Evolutionary conservation across 2,888 invertebrate species (phyloP).

Genomic region (Desoria tigrina): DNA sequence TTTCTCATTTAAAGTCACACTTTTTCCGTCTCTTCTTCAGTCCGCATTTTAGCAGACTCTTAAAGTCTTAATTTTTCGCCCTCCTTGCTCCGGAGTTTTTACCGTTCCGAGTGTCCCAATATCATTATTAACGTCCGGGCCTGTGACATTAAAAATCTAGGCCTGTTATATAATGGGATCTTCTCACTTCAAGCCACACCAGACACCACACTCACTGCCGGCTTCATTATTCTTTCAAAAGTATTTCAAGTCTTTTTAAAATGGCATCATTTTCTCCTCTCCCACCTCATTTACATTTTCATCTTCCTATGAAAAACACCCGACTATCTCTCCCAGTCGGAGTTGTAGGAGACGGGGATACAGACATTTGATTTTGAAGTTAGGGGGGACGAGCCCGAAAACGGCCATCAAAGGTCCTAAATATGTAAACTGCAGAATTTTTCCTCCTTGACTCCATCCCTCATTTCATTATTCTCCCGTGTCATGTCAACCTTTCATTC

Average conservation of each 20-base stretch:
- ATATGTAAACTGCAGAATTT: conserved; percentile 9
- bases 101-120: background rate
- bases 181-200: no score
- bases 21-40: background rate
- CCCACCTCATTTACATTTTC: conserved; percentile 47
- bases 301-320: conserved; percentile 6
- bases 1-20: background rate
- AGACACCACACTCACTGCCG: background rate
- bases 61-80: conserved; percentile 16
- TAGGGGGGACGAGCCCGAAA: background rate
- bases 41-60: conserved; percentile 4
- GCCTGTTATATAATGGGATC: no score
- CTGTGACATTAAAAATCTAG: background rate
- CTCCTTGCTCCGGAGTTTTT: background rate
- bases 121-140: background rate
- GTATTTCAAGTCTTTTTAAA: conserved; percentile 32
- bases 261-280: conserved; percentile 30
- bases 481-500: conserved; percentile 6
- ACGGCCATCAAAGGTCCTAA: conserved; percentile 9
- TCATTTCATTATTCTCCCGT: background rate
- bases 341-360: no score
- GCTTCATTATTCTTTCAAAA: conserved; percentile 33
- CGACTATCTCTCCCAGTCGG: background rate
- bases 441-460: conserved; percentile 6
- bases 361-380: no score